phyloP scores from a whole-genome alignment of 2,888 invertebrate genomes.

The Thalpophila matura region DNA sequence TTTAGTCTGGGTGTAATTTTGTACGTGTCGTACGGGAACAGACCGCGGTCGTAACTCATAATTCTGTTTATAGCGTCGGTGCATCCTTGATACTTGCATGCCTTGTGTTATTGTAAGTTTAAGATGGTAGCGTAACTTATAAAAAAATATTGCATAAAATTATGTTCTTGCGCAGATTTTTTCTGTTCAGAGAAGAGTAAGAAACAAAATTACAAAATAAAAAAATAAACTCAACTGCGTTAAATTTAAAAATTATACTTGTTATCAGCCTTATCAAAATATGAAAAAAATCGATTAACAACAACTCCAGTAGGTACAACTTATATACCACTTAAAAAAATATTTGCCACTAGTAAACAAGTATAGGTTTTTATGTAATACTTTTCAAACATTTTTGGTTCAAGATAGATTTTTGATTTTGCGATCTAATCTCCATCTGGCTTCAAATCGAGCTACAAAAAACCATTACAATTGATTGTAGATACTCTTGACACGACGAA shows the following conservation, averaged over 20 bases:
- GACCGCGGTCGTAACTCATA: constrained; percentile 86
- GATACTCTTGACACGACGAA: constrained; percentile 21
- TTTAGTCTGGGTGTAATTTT: constrained; percentile 87
- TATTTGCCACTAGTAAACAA: neutral
- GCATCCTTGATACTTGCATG: constrained; percentile 77
- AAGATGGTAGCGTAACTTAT: neutral
- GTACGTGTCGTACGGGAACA: constrained; percentile 82
- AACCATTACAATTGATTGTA: constrained; percentile 17
- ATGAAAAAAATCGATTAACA: too few species aligned
- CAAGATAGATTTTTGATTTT: neutral
- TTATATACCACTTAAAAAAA: neutral
- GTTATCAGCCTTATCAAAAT: too few species aligned
- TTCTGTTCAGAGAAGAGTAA: too few species aligned
- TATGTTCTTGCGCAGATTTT: neutral
- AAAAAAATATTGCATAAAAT: neutral
- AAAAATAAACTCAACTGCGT: too few species aligned
- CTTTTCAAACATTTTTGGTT: neutral
- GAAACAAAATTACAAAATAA: too few species aligned
- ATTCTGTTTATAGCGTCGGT: constrained; percentile 70
- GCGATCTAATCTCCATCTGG: constrained; percentile 4
- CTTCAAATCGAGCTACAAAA: constrained; percentile 25
- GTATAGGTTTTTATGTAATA: neutral
- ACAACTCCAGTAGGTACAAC: too few species aligned
- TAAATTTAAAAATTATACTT: too few species aligned
- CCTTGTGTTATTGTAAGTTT: constrained; percentile 1